Percentiles rank a stretch among this genome's conserved stretches.
These are phyloP conservation scores for Threskiornis aethiopicus DNA, from an alignment of 2,797 vertebrate species.

Conservation along the genomic window DNA sequence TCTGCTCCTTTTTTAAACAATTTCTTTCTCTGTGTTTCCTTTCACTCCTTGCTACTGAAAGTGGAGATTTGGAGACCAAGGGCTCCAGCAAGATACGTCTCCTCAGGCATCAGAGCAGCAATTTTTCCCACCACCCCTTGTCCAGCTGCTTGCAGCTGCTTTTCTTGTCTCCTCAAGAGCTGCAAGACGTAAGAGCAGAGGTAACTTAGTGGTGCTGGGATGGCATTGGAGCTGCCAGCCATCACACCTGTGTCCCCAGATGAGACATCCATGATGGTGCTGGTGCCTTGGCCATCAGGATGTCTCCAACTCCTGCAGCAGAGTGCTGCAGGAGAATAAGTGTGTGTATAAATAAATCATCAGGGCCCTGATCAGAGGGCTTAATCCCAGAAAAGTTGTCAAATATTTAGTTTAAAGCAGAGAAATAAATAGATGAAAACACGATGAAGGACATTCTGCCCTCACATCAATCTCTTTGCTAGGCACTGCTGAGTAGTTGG, in stretches of 20 bases:
- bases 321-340: neutral
- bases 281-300: neutral
- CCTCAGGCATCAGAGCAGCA: neutral
- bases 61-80: neutral
- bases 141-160: neutral
- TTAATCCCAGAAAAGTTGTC: conserved; percentile 4
- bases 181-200: neutral
- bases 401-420: conserved; percentile 43
- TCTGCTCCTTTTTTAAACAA: neutral
- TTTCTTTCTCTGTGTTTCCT: neutral
- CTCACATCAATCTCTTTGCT: neutral
- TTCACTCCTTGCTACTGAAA: neutral
- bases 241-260: accelerated
- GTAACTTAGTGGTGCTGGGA: neutral
- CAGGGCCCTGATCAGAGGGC: neutral
- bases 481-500: neutral
- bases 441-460: neutral
- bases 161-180: neutral
- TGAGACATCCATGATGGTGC: neutral
- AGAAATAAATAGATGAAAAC: conserved; percentile 12
- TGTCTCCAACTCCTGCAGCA: neutral
- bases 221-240: accelerated
- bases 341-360: conserved; percentile 1
- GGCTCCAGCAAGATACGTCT: neutral
- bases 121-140: neutral